phyloP scores from a whole-genome alignment of 2,797 vertebrate species.

The Lagothrix lagotricha region DNA sequence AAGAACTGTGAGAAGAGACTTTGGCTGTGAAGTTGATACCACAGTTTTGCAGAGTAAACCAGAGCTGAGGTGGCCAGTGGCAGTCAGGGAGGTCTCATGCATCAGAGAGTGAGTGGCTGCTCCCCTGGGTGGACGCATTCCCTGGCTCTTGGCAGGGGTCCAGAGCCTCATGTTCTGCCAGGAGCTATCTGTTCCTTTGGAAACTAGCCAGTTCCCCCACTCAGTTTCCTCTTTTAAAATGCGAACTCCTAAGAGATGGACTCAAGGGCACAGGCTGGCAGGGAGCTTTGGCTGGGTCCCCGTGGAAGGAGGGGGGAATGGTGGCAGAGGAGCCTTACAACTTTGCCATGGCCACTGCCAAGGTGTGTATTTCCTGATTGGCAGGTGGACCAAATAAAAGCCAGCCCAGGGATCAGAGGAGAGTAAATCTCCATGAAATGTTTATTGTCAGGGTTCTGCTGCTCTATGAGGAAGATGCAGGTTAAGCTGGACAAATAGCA shows the following conservation, averaged over 20 bases:
- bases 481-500: not conserved
- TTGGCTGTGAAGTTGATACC: not conserved
- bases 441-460: not conserved
- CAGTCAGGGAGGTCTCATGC: not conserved
- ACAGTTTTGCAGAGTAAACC: not conserved
- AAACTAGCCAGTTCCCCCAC: not conserved
- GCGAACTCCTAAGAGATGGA: not conserved
- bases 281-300: not conserved
- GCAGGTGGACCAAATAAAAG: not conserved
- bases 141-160: not conserved
- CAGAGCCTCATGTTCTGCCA: not conserved
- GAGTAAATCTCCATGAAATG: not conserved
- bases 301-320: not conserved
- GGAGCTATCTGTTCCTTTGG: not conserved
- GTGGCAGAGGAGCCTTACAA: not conserved
- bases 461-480: not conserved
- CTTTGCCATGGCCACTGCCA: not conserved
- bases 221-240: not conserved
- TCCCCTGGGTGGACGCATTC: rapidly evolving
- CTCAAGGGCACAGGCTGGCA: not conserved
- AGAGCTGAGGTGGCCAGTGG: not conserved
- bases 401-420: not conserved
- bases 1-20: not conserved
- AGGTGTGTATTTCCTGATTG: not conserved
- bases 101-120: not conserved